Evolutionary conservation across 2,888 invertebrate genomes (phyloP).

Genomic region (Euzetes globulus): DNA sequence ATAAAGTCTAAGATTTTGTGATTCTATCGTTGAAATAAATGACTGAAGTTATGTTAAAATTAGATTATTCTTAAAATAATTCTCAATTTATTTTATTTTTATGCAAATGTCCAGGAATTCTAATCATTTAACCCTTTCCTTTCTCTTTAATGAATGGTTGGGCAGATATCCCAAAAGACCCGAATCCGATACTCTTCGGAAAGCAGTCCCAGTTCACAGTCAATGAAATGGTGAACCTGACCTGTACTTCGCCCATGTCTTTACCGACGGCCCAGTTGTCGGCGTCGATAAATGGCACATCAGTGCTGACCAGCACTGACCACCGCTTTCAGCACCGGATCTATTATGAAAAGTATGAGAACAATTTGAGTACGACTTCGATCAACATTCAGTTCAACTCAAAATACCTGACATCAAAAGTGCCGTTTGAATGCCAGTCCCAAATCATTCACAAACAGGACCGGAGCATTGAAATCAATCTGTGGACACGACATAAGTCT

Average conservation of each 20-base stretch:
- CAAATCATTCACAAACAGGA: slow-evolving; percentile 19
- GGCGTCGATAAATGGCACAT: slow-evolving; percentile 26
- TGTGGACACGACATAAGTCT: neutral
- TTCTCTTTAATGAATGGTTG: neutral
- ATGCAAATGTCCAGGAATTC: neutral
- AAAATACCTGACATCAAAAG: neutral
- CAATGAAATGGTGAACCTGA: slow-evolving; percentile 32
- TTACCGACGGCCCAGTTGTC: slow-evolving; percentile 21
- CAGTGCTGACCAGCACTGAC: neutral
- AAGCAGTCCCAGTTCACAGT: slow-evolving; percentile 23
- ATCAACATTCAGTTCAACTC: slow-evolving; percentile 31
- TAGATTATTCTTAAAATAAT: no score
- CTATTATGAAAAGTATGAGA: slow-evolving; percentile 16
- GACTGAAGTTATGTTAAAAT: no score
- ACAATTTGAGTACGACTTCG: slow-evolving; percentile 23
- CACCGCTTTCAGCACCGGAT: neutral
- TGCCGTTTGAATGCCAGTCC: slow-evolving; percentile 26
- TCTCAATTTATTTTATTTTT: no score
- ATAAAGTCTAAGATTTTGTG: no score
- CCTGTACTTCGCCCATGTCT: slow-evolving; percentile 30
- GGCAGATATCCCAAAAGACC: slow-evolving; percentile 31
- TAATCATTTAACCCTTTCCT: no score
- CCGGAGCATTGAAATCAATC: neutral
- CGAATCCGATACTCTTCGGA: slow-evolving; percentile 32
- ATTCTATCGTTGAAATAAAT: no score